Evolutionary conservation across 2,113 vertebrate genomes (phyloP), one percentile per base, ranked within the genome.

Genomic region (Spheniscus mendiculus): DNA sequence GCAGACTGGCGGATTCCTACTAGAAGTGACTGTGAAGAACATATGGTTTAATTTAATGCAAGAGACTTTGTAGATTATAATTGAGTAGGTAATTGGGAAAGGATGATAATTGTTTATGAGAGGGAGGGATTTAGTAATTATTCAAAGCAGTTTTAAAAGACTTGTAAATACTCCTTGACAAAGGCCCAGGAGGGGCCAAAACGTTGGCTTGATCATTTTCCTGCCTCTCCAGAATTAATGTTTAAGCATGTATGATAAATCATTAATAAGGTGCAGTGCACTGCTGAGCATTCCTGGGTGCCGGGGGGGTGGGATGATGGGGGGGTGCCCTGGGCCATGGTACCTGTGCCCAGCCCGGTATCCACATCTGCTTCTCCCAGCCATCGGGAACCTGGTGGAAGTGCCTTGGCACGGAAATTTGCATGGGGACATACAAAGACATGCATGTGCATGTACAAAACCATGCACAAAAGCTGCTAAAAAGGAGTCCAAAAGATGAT

Each of bases 71-170:
- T 94, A 95, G 96, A 89, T 97, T 76, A 96, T 94, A 96, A 97
- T 71, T 97, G 93, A 96, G 93, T 23, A 96, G 96, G 87, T 98
- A 98, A 98, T 97, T 97, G 96, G 90, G 96, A 50, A 82, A 83
- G 91, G 90, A 95, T 91, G 95, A 62, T 73, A 94, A 94, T 91
- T 95, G 92, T 97, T 95, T 94, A 56, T 77, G 89, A 95, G 94
- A 82, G 80, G 74, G 83, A 81, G 34, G 81, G 92, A 94, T 95
- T 94, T 72, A 53, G 88, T 80, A 93, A 96, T 97, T 96, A 94
- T 59, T 95, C 83, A 96, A 94, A 93, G 86, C 83, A 78, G 88
- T 30, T 96, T 94, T 74, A 74, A 77, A 86, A 90, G 87, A 47
- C 61, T 92, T 87, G 26, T 62, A 91, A 95, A 94, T 40, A 74